Conservation (phyloP, 2,113 vertebrate genomes). For the Etheostoma spectabile region DNA sequence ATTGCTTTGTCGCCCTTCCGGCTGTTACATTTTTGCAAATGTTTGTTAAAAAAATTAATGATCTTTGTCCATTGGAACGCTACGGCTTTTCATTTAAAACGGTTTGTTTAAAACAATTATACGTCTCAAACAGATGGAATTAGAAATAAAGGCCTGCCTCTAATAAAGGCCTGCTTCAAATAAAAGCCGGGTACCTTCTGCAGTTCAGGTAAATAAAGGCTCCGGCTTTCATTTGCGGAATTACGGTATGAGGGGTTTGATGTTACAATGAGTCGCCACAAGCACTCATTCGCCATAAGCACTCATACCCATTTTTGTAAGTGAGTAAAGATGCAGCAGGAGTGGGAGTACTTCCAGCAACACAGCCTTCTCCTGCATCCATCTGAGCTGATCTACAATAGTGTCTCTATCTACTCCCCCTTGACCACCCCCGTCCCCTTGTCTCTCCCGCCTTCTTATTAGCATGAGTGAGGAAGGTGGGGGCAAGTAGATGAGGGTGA, state of each 20-base stretch:
- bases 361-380: constrained; percentile 35
- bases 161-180: too few relatives aligned
- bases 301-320: background rate
- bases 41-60: too few relatives aligned
- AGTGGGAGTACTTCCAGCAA: constrained; percentile 23
- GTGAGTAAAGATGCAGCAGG: constrained; percentile 15
- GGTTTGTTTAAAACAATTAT: too few relatives aligned
- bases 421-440: background rate
- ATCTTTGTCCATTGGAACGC: too few relatives aligned
- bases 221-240: too few relatives aligned
- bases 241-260: background rate
- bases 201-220: too few relatives aligned
- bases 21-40: too few relatives aligned
- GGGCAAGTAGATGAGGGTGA: constrained; percentile 53
- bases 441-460: constrained; percentile 20
- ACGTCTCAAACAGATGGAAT: too few relatives aligned
- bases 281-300: background rate
- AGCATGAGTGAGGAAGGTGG: constrained; percentile 35
- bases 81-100: too few relatives aligned
- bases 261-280: background rate
- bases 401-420: constrained; percentile 42
- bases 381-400: constrained; percentile 56
- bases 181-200: too few relatives aligned
- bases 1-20: too few relatives aligned
- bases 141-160: too few relatives aligned